phyloP scores from a whole-genome alignment of 1,140 invertebrate species.

The Psilanteris sp. region DNA sequence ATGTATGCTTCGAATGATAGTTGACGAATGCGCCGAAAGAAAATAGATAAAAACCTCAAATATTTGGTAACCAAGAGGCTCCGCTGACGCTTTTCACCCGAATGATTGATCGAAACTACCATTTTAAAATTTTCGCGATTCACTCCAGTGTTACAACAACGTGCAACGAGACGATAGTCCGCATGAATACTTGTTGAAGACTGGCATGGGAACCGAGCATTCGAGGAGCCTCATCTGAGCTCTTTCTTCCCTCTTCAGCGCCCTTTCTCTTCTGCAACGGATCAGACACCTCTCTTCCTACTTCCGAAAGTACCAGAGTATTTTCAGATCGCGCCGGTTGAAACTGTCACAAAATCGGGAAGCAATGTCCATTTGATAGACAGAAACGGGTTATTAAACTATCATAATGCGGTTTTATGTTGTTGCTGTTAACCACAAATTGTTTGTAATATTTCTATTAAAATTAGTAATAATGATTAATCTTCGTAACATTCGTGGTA shows the following conservation, averaged over 20 bases:
- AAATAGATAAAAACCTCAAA: conserved; percentile 25
- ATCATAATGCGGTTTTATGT: background rate
- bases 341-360: conserved; percentile 23
- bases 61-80: conserved; percentile 31
- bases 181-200: conserved; percentile 67
- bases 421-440: no score
- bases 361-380: conserved; percentile 12
- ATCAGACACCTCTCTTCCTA: conserved; percentile 60
- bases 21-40: no score
- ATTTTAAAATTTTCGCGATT: conserved; percentile 11
- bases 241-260: conserved; percentile 24
- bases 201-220: conserved; percentile 57
- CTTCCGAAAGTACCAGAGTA: conserved; percentile 53
- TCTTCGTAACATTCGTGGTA: no score
- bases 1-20: no score
- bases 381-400: conserved; percentile 26
- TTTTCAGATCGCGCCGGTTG: conserved; percentile 42
- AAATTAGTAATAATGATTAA: no score
- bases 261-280: conserved; percentile 35
- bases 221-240: conserved; percentile 26
- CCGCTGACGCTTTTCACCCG: conserved; percentile 20
- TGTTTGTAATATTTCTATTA: no score
- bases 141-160: conserved; percentile 1
- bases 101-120: conserved; percentile 39
- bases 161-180: conserved; percentile 37